Percentiles rank a stretch among this genome's conserved stretches.
Evolutionary conservation across 1,140 invertebrate genomes (phyloP).

Genomic region (Paracyclopina nana): DNA sequence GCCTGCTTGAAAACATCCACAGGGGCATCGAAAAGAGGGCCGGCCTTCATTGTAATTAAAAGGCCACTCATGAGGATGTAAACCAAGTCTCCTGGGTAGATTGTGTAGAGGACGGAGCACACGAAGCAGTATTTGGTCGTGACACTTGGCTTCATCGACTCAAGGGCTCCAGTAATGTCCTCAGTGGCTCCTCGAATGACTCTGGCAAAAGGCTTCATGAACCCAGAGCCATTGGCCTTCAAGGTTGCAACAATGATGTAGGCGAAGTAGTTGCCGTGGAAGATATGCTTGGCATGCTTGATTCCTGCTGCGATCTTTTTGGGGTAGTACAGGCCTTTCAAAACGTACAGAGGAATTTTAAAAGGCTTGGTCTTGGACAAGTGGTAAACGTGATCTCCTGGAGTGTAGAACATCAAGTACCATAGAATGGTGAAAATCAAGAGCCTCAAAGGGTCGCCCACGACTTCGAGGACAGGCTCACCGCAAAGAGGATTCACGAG

Average conservation of each 20-base stretch:
- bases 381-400: neutral
- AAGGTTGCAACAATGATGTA: neutral
- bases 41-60: conserved; percentile 11
- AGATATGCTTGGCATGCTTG: conserved; percentile 2
- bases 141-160: neutral
- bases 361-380: neutral
- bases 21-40: neutral
- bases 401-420: conserved; percentile 11
- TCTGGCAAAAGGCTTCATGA: conserved; percentile 11
- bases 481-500: neutral
- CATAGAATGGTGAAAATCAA: conserved; percentile 3
- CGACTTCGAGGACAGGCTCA: neutral
- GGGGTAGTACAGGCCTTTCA: conserved; percentile 12
- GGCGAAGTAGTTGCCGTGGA: conserved; percentile 3
- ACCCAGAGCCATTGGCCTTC: conserved; percentile 7
- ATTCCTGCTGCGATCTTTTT: conserved; percentile 8
- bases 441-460: conserved; percentile 1
- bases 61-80: neutral
- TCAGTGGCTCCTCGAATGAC: neutral
- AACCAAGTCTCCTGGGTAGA: neutral
- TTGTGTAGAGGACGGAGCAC: neutral
- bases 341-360: conserved; percentile 7
- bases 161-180: neutral
- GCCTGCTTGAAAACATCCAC: neutral
- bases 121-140: conserved; percentile 10